Percentiles rank a stretch among this genome's conserved stretches.
Conservation (phyloP, 2,113 vertebrate genomes). For the Aphelocoma coerulescens region DNA sequence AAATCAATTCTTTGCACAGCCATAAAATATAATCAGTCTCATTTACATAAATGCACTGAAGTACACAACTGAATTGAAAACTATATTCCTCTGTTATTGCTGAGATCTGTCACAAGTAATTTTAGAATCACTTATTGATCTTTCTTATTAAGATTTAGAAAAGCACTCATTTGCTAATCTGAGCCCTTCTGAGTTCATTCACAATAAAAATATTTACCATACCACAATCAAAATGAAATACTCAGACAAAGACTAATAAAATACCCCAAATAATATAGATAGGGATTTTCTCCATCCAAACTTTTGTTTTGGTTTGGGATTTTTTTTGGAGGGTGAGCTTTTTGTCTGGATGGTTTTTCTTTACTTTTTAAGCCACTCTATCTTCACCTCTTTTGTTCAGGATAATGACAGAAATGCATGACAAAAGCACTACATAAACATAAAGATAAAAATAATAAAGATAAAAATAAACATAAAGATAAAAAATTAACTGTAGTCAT, state of each 20-base stretch:
- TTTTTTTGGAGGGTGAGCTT: background rate
- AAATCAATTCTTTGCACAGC: background rate
- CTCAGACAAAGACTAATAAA: background rate
- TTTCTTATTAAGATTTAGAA: constrained; percentile 8
- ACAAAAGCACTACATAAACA: background rate
- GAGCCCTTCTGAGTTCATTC: background rate
- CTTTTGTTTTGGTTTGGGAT: rapidly evolving
- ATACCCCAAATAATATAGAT: background rate
- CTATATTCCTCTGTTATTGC: background rate
- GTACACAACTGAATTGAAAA: constrained; percentile 1
- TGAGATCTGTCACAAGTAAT: constrained; percentile 12
- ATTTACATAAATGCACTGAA: background rate
- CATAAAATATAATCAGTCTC: background rate
- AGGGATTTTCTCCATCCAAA: background rate
- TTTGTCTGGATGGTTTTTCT: too few species aligned
- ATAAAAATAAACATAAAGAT: background rate
- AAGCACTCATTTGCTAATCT: background rate
- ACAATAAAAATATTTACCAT: background rate
- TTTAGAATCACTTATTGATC: background rate
- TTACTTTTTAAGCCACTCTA: background rate
- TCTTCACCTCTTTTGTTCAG: background rate
- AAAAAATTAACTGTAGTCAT: background rate
- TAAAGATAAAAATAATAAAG: background rate
- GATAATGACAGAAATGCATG: background rate
- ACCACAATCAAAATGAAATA: background rate